These are phyloP conservation scores for Apis laboriosa DNA, from an alignment of 1,140 invertebrate species.

Conservation along the genomic window DNA sequence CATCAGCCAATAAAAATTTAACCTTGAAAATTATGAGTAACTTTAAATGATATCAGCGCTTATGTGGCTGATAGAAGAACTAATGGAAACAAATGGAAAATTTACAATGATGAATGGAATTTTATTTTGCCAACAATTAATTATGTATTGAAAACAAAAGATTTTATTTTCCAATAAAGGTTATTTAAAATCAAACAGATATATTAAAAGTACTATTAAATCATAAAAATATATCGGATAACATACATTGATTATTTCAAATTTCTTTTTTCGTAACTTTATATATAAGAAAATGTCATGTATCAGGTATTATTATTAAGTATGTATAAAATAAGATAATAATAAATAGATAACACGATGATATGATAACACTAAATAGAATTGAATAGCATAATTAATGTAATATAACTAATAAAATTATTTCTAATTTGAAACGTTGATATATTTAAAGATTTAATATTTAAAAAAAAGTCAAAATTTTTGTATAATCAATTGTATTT, in stretches of 20 bases:
- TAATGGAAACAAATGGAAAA: constrained; percentile 1
- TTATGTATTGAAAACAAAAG: neutral
- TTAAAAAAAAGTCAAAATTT: neutral
- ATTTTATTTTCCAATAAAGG: neutral
- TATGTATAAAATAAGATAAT: neutral
- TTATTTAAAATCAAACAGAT: neutral
- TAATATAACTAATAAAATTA: neutral
- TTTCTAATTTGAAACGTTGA: neutral
- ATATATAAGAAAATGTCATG: neutral
- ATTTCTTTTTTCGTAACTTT: too few species aligned
- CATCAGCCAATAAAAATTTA: constrained; percentile 25
- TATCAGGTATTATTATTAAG: neutral
- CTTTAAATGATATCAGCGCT: constrained; percentile 14
- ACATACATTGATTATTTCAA: too few species aligned
- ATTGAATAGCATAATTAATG: neutral
- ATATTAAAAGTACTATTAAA: neutral
- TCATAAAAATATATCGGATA: too few species aligned
- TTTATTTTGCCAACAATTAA: neutral
- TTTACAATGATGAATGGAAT: neutral
- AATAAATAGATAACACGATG: neutral
- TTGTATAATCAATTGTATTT: neutral
- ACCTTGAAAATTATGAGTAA: neutral
- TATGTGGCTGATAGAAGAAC: neutral
- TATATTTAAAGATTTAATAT: neutral
- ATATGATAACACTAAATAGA: neutral